Percentiles rank a stretch among this genome's conserved stretches.
Conservation (phyloP, 2,113 vertebrate genomes). For the Zosterops pallidus region DNA sequence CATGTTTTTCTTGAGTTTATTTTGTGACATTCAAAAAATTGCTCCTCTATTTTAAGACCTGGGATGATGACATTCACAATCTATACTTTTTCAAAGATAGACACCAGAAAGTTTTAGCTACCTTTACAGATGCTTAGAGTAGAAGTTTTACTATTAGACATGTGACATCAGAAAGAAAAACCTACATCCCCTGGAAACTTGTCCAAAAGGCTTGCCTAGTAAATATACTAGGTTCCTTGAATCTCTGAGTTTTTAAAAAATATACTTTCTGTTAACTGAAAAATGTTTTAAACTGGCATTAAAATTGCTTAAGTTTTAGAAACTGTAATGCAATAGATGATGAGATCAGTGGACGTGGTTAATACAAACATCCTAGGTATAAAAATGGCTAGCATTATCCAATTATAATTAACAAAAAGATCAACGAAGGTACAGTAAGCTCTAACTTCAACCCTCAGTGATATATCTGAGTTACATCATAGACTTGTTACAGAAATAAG, state of each 20-base stretch:
- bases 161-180: background rate
- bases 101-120: background rate
- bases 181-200: background rate
- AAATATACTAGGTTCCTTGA: background rate
- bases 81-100: background rate
- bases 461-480: background rate
- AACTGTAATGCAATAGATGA: background rate
- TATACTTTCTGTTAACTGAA: background rate
- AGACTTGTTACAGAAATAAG: background rate
- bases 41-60: background rate
- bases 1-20: background rate
- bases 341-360: background rate
- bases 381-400: background rate
- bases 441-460: background rate
- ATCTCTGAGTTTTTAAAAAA: background rate
- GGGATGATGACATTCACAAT: background rate
- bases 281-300: background rate
- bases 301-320: background rate
- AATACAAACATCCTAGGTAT: background rate
- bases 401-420: background rate
- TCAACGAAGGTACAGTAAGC: background rate
- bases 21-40: background rate
- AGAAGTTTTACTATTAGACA: background rate
- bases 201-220: background rate
- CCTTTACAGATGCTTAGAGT: background rate